These are phyloP conservation scores for Seladonia tumulorum DNA, from an alignment of 2,888 invertebrate genomes.

Conservation along the genomic window DNA sequence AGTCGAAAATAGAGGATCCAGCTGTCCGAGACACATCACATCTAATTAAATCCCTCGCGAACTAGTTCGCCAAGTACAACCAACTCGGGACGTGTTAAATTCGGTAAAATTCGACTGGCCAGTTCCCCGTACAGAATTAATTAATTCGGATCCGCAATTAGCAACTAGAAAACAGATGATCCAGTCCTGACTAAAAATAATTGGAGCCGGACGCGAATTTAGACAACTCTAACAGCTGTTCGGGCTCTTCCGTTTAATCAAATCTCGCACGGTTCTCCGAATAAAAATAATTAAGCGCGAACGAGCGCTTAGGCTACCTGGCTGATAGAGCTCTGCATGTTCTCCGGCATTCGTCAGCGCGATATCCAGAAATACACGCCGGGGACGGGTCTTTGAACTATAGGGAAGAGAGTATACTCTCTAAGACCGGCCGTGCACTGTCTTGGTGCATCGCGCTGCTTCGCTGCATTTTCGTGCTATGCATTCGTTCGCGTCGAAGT, in stretches of 20 bases:
- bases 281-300: not conserved
- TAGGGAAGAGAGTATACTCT: constrained; percentile 24
- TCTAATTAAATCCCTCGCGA: too few relatives aligned
- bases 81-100: not conserved
- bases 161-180: not conserved
- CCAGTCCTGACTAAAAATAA: not conserved
- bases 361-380: constrained; percentile 71
- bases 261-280: not conserved
- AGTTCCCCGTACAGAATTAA: not conserved
- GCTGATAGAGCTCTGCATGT: not conserved
- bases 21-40: too few relatives aligned
- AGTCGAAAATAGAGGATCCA: too few relatives aligned
- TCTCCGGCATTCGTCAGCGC: not conserved
- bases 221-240: not conserved
- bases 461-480: constrained; percentile 30
- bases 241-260: not conserved
- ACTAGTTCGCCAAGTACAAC: too few relatives aligned
- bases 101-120: not conserved
- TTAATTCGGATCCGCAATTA: not conserved
- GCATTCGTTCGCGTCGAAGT: constrained; percentile 26
- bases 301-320: not conserved
- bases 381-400: constrained; percentile 70
- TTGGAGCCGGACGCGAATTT: not conserved
- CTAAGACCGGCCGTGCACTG: not conserved
- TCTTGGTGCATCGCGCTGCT: constrained; percentile 24